These are phyloP conservation scores for Mesodorylaimus sp. DNA, from an alignment of 2,888 invertebrate species.

Conservation along the genomic window DNA sequence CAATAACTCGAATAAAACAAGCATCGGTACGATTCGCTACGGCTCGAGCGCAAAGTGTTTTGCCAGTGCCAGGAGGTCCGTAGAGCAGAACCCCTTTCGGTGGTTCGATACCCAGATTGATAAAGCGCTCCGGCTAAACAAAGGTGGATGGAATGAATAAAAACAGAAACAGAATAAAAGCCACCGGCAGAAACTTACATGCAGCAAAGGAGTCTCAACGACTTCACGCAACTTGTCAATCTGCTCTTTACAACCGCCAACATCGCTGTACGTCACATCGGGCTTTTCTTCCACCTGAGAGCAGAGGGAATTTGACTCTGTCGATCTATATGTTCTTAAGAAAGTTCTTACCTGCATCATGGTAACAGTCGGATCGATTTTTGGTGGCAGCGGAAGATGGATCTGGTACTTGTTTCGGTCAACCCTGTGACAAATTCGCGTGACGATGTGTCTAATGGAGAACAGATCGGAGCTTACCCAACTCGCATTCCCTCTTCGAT, in stretches of 20 bases:
- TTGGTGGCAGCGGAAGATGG: slow-evolving; percentile 94
- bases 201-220: slow-evolving; percentile 86
- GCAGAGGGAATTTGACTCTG: too few species aligned
- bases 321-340: too few species aligned
- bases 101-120: slow-evolving; percentile 94
- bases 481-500: slow-evolving; percentile 82
- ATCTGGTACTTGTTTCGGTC: slow-evolving; percentile 99
- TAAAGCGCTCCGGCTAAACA: slow-evolving; percentile 81
- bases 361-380: slow-evolving; percentile 97
- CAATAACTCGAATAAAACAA: slow-evolving; percentile 96
- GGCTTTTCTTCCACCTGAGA: slow-evolving; percentile 81
- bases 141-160: neutral
- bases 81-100: slow-evolving; percentile 93
- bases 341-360: slow-evolving; percentile 88
- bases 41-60: slow-evolving; percentile 90
- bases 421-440: slow-evolving; percentile 46
- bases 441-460: too few species aligned
- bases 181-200: slow-evolving; percentile 45
- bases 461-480: slow-evolving; percentile 43
- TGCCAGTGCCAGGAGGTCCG: slow-evolving; percentile 96
- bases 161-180: slow-evolving; percentile 14
- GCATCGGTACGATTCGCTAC: slow-evolving; percentile 98
- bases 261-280: slow-evolving; percentile 97
- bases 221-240: slow-evolving; percentile 96
- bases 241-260: slow-evolving; percentile 98